Percentiles rank a stretch among this genome's conserved stretches.
Evolutionary conservation across 2,888 invertebrate species (phyloP).

Genomic region (Epinotia brunnichana): DNA sequence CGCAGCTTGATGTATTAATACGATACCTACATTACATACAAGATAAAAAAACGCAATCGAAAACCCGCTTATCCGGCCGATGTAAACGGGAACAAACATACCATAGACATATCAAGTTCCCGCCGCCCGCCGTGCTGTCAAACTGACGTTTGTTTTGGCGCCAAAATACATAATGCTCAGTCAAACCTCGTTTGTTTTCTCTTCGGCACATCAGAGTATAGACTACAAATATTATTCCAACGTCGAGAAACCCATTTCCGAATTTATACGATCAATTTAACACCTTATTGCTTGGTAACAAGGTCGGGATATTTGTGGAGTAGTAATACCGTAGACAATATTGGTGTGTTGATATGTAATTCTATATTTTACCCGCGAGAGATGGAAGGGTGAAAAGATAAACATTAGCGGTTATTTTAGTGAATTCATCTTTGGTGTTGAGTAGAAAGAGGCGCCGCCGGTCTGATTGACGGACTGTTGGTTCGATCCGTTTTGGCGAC

Average conservation of each 20-base stretch:
- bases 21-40: slow-evolving; percentile 57
- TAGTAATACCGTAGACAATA: slow-evolving; percentile 40
- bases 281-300: slow-evolving; percentile 53
- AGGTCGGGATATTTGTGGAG: slow-evolving; percentile 33
- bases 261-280: slow-evolving; percentile 53
- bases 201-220: slow-evolving; percentile 78
- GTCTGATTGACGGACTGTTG: slow-evolving; percentile 75
- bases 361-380: slow-evolving; percentile 80
- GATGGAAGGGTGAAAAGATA: slow-evolving; percentile 82
- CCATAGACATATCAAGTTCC: slow-evolving; percentile 77
- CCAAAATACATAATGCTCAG: slow-evolving; percentile 83
- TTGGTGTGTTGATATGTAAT: slow-evolving; percentile 72
- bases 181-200: slow-evolving; percentile 81
- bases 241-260: slow-evolving; percentile 48
- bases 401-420: slow-evolving; percentile 80
- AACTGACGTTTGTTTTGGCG: slow-evolving; percentile 83
- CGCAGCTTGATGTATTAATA: slow-evolving; percentile 48
- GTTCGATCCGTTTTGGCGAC: slow-evolving; percentile 48
- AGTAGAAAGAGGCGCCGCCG: slow-evolving; percentile 79
- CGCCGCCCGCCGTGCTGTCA: slow-evolving; percentile 83
- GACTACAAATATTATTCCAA: slow-evolving; percentile 61
- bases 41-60: slow-evolving; percentile 72
- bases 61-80: slow-evolving; percentile 78
- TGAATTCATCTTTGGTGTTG: slow-evolving; percentile 77
- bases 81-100: slow-evolving; percentile 78